Conservation (phyloP, 2,888 invertebrate genomes). For the Sinhomidia bicolor region DNA sequence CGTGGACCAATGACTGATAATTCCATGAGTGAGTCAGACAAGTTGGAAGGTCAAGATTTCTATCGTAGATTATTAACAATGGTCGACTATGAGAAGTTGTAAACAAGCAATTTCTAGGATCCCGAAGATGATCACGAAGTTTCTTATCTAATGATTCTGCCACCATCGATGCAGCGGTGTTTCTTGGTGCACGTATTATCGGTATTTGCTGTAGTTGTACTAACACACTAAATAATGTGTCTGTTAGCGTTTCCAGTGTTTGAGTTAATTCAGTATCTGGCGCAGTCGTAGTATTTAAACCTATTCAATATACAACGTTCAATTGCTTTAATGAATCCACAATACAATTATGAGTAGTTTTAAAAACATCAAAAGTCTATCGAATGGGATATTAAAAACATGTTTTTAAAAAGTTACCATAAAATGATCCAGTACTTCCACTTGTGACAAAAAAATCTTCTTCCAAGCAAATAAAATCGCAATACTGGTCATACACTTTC, state of each 20-base stretch:
- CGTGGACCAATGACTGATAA: constrained; percentile 98
- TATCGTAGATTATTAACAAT: constrained; percentile 94
- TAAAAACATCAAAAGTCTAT: too few relatives aligned
- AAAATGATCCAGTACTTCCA: constrained; percentile 87
- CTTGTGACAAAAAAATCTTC: constrained; percentile 94
- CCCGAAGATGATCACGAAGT: constrained; percentile 96
- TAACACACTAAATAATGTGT: constrained; percentile 98
- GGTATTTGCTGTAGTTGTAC: constrained; percentile 97
- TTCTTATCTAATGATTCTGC: constrained; percentile 98
- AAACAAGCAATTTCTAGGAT: constrained; percentile 97
- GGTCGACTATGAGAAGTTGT: constrained; percentile 85
- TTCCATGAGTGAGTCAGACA: constrained; percentile 99
- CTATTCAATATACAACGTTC: constrained; percentile 82
- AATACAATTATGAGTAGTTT: too few relatives aligned
- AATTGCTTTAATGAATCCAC: too few relatives aligned
- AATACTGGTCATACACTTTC: constrained; percentile 98
- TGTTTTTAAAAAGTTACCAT: constrained; percentile 85
- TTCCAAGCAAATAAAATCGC: constrained; percentile 98
- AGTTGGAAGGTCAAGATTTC: constrained; percentile 98
- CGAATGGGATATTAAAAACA: not conserved
- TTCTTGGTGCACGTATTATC: constrained; percentile 95
- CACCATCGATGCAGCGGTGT: constrained; percentile 99
- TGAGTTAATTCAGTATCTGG: constrained; percentile 97
- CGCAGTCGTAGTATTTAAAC: constrained; percentile 95
- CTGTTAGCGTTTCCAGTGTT: constrained; percentile 96